phyloP scores from a whole-genome alignment of 1,140 invertebrate species.

The Platorchestia sp. region DNA sequence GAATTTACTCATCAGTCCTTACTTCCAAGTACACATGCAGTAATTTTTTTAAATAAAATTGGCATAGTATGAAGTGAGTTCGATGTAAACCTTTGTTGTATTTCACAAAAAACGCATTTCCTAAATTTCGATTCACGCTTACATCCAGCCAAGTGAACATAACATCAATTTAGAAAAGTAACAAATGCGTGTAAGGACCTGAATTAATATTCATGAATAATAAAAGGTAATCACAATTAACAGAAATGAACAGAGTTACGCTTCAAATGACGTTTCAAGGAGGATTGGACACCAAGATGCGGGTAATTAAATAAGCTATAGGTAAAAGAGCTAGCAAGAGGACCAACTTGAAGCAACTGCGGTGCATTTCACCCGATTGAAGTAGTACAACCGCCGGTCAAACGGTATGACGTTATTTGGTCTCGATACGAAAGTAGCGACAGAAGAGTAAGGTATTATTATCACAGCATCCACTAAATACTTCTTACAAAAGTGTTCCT shows the following conservation, averaged over 20 bases:
- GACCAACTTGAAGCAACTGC: neutral
- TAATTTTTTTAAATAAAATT: neutral
- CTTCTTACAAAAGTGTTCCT: slow-evolving; percentile 46
- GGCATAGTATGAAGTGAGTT: neutral
- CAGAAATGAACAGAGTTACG: neutral
- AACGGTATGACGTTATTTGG: slow-evolving; percentile 34
- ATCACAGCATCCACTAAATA: slow-evolving; percentile 54
- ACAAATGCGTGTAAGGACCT: neutral
- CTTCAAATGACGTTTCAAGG: neutral
- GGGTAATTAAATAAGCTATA: neutral
- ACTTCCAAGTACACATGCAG: neutral
- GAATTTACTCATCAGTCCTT: neutral
- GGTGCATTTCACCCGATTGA: neutral
- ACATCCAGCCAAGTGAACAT: neutral
- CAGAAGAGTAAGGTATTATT: slow-evolving; percentile 13
- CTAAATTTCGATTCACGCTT: neutral
- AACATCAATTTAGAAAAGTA: neutral
- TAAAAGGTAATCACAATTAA: neutral
- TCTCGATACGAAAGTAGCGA: slow-evolving; percentile 18
- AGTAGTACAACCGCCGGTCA: neutral
- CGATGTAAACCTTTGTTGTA: neutral
- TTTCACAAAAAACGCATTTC: neutral
- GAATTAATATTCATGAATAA: neutral
- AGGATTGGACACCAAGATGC: neutral
- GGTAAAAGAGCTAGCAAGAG: neutral